Conservation (phyloP, 2,113 vertebrate genomes). For the Mohoua ochrocephala region DNA sequence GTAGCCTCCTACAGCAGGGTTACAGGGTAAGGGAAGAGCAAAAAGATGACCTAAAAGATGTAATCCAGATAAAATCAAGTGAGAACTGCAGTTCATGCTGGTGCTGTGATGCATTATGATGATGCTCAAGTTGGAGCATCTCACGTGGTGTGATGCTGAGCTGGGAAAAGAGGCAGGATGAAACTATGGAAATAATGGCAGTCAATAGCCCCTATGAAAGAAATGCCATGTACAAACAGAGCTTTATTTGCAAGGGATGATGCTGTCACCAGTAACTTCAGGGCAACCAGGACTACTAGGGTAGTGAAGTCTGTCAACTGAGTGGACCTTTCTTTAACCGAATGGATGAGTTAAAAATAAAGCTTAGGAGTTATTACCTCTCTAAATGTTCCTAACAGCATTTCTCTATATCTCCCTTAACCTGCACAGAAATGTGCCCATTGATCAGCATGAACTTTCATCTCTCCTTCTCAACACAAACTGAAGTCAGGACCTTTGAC, state of each 20-base stretch:
- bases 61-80: background rate
- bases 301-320: background rate
- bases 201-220: background rate
- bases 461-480: background rate
- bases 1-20: background rate
- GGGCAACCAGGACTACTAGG: background rate
- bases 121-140: background rate
- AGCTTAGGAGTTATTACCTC: background rate
- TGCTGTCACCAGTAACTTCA: background rate
- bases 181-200: background rate
- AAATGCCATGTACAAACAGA: background rate
- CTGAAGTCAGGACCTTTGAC: background rate
- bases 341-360: background rate
- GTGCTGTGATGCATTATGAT: background rate
- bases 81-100: background rate
- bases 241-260: background rate
- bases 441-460: background rate
- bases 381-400: background rate
- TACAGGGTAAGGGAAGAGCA: background rate
- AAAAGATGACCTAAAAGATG: background rate
- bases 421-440: background rate
- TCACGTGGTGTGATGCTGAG: background rate
- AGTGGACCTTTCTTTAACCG: background rate
- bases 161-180: background rate
- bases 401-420: background rate